These are phyloP conservation scores for Scaptomyza parva DNA, from an alignment of 2,888 invertebrate species.

Conservation along the genomic window DNA sequence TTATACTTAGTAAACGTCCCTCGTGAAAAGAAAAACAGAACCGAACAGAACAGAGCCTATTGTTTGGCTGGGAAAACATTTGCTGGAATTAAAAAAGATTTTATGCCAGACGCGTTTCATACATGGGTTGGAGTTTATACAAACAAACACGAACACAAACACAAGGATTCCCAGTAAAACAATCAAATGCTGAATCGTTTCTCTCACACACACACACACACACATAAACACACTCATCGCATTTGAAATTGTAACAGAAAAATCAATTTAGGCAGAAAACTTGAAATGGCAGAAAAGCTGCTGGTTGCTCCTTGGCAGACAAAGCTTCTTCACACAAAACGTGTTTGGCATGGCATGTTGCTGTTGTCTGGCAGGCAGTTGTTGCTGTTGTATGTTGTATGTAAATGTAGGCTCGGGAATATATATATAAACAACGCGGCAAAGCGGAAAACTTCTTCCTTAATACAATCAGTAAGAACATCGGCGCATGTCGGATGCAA, in stretches of 20 bases:
- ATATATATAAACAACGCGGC: constrained; percentile 57
- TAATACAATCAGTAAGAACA: constrained; percentile 68
- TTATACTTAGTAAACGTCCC: constrained; percentile 59
- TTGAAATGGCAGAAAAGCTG: constrained; percentile 73
- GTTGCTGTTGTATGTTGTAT: constrained; percentile 30
- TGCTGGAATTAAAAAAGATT: constrained; percentile 68
- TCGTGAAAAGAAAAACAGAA: too few relatives aligned
- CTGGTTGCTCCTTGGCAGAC: constrained; percentile 61
- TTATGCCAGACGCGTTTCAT: constrained; percentile 75
- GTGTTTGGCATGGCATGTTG: constrained; percentile 40
- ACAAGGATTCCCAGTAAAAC: constrained; percentile 51
- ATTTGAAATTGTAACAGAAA: constrained; percentile 72
- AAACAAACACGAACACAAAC: constrained; percentile 30
- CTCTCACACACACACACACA: background rate
- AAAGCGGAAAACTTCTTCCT: constrained; percentile 70
- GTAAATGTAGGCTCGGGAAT: constrained; percentile 54
- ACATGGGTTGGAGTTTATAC: constrained; percentile 38
- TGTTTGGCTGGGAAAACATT: constrained; percentile 29
- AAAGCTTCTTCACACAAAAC: constrained; percentile 17
- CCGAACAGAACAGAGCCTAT: too few relatives aligned
- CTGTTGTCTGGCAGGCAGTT: constrained; percentile 19
- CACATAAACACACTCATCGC: constrained; percentile 27
- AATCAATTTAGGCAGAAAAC: constrained; percentile 75
- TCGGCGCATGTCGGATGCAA: constrained; percentile 60
- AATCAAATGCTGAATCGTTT: constrained; percentile 59